Evolutionary conservation across 1,140 invertebrate genomes (phyloP).

Genomic region (Anoplolepis gracilipes): DNA sequence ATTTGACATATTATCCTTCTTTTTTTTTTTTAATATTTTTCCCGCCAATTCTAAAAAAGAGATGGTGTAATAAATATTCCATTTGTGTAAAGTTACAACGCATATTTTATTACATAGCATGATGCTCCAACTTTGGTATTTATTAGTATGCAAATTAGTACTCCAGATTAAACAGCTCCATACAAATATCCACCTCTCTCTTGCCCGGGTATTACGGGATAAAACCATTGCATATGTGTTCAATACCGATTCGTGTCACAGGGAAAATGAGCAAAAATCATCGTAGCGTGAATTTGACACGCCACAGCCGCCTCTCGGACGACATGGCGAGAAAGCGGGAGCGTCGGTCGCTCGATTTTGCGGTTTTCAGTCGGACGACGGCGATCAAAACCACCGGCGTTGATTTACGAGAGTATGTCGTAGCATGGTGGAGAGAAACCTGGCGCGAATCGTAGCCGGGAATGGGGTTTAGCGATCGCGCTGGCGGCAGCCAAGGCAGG

Average conservation of each 20-base stretch:
- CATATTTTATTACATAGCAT: constrained; percentile 1
- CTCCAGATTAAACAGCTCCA: neutral
- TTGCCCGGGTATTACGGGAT: neutral
- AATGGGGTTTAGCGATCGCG: constrained; percentile 11
- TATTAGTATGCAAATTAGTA: constrained; percentile 36
- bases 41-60: neutral
- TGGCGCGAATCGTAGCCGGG: constrained; percentile 26
- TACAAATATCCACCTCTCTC: neutral
- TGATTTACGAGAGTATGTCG: constrained; percentile 71
- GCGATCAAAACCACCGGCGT: constrained; percentile 66
- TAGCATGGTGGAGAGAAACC: constrained; percentile 39
- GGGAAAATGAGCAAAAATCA: constrained; percentile 10
- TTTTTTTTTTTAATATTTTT: constrained; percentile 7
- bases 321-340: constrained; percentile 14
- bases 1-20: neutral
- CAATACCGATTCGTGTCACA: neutral
- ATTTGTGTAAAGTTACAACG: neutral
- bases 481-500: constrained; percentile 63
- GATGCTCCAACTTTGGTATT: constrained; percentile 19
- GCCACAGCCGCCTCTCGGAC: neutral
- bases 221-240: neutral
- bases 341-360: constrained; percentile 8
- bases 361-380: constrained; percentile 42
- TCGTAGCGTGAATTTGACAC: neutral
- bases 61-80: neutral